Percentiles rank a stretch among this genome's conserved stretches.
Conservation (phyloP, 1,140 invertebrate genomes). For the Polypedilum pembai region DNA sequence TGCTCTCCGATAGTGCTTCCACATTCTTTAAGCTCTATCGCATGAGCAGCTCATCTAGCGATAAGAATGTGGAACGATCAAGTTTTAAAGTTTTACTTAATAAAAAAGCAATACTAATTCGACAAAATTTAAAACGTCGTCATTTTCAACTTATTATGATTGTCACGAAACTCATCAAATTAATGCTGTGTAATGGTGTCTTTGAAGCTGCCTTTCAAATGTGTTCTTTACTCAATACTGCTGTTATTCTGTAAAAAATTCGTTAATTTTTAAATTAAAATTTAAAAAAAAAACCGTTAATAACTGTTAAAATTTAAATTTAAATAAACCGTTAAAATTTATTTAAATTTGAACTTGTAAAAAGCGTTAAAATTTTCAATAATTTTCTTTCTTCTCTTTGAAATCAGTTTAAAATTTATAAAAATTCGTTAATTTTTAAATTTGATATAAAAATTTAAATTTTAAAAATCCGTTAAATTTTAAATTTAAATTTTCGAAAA, state of each 20-base stretch:
- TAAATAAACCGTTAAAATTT: too few relatives aligned
- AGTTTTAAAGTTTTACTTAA: slow-evolving; percentile 41
- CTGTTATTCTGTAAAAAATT: slow-evolving; percentile 21
- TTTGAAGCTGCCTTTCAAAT: slow-evolving; percentile 37
- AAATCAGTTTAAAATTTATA: slow-evolving; percentile 30
- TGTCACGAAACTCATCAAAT: slow-evolving; percentile 31
- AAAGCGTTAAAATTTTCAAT: too few relatives aligned
- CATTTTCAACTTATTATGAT: slow-evolving; percentile 42
- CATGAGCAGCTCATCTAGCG: background rate
- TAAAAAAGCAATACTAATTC: slow-evolving; percentile 38
- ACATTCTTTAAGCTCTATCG: background rate
- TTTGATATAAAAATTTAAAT: too few relatives aligned
- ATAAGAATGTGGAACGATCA: slow-evolving; percentile 41
- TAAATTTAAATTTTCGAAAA: too few relatives aligned
- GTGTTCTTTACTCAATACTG: slow-evolving; percentile 26
- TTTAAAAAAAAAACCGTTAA: too few relatives aligned
- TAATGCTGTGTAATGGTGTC: background rate
- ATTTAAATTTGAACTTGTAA: too few relatives aligned
- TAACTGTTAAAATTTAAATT: too few relatives aligned
- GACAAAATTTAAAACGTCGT: slow-evolving; percentile 38
- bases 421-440: slow-evolving; percentile 30
- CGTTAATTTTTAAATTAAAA: background rate
- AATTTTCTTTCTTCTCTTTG: too few relatives aligned
- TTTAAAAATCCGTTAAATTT: too few relatives aligned
- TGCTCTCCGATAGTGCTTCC: slow-evolving; percentile 9